These are phyloP conservation scores for Pomacea maculata DNA, from an alignment of 1,140 invertebrate genomes.

Conservation along the genomic window DNA sequence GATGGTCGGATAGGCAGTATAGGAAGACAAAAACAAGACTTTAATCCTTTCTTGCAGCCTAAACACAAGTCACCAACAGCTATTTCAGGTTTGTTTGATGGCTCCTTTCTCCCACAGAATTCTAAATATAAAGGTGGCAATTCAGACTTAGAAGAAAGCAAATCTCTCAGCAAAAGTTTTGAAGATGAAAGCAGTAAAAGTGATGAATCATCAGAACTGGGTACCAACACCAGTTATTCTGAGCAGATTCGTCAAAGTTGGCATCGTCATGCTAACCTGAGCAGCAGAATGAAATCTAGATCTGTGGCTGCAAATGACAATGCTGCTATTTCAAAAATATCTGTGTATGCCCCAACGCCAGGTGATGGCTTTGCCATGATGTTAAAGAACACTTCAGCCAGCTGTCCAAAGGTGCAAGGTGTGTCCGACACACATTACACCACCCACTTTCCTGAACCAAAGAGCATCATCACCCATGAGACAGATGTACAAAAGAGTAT, in stretches of 20 bases:
- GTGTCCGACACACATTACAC: too few relatives aligned
- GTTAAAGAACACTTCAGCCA: too few relatives aligned
- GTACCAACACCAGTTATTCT: background rate
- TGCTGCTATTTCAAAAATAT: background rate
- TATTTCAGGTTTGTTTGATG: conserved; percentile 17
- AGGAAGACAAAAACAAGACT: conserved; percentile 27
- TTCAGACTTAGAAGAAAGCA: conserved; percentile 71
- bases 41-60: conserved; percentile 28
- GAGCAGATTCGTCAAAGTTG: background rate
- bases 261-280: background rate
- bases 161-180: conserved; percentile 19
- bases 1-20: conserved; percentile 15
- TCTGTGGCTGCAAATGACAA: background rate
- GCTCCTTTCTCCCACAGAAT: conserved; percentile 23
- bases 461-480: background rate
- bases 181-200: background rate
- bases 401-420: too few relatives aligned
- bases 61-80: conserved; percentile 23
- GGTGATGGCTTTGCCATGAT: too few relatives aligned
- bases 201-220: background rate
- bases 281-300: background rate
- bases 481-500: too few relatives aligned
- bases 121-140: conserved; percentile 72
- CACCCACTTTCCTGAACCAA: background rate
- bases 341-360: too few relatives aligned